Percentiles rank a stretch among this genome's conserved stretches.
These are phyloP conservation scores for Invenusta paracnida DNA, from an alignment of 2,888 invertebrate genomes.

Conservation along the genomic window DNA sequence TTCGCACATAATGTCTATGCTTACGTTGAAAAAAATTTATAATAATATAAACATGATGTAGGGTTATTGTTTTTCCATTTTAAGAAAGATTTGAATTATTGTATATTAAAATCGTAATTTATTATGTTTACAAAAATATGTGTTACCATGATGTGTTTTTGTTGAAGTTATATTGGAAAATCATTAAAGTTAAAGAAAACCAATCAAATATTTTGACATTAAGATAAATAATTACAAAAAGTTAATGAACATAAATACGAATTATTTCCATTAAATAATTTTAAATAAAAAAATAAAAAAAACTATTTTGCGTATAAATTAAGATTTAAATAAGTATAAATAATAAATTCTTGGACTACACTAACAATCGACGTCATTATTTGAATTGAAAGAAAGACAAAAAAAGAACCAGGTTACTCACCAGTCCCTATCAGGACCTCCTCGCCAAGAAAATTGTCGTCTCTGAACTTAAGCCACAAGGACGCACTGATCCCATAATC, in stretches of 20 bases:
- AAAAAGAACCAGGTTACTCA: neutral
- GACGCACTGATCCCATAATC: slow-evolving; percentile 33
- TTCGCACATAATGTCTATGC: too few relatives aligned
- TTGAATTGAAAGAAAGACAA: neutral
- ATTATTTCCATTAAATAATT: neutral
- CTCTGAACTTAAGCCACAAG: slow-evolving; percentile 8
- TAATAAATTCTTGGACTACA: neutral
- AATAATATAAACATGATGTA: too few relatives aligned
- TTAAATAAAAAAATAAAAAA: neutral
- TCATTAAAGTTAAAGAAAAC: too few relatives aligned
- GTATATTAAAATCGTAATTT: too few relatives aligned
- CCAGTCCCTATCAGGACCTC: slow-evolving; percentile 16
- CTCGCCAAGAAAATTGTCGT: neutral
- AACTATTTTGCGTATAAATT: neutral
- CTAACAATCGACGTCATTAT: too few relatives aligned
- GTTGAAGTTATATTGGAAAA: too few relatives aligned
- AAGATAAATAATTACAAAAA: neutral
- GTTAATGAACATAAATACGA: neutral
- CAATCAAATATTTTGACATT: too few relatives aligned
- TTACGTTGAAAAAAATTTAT: too few relatives aligned
- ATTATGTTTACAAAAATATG: too few relatives aligned
- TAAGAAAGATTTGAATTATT: too few relatives aligned
- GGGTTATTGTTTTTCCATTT: too few relatives aligned
- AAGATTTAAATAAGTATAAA: neutral
- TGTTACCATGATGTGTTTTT: too few relatives aligned